Percentiles rank a stretch among this genome's conserved stretches.
These are phyloP conservation scores for Drosophila murphyi DNA, from an alignment of 1,140 invertebrate genomes.

Conservation along the genomic window DNA sequence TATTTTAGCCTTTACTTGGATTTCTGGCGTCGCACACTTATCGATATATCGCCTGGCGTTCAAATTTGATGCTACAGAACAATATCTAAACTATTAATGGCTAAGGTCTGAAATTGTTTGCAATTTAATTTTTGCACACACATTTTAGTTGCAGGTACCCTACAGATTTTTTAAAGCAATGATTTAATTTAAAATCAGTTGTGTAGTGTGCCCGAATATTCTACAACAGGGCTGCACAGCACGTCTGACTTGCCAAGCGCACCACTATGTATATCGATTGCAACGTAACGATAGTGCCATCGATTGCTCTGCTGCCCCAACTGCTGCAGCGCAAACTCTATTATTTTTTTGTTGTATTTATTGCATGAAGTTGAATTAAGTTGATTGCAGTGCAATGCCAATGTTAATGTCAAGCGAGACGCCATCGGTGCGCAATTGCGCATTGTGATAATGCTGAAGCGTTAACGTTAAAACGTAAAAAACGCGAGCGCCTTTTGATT, in stretches of 20 bases:
- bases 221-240: constrained; percentile 7
- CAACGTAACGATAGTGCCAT: constrained; percentile 35
- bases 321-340: constrained; percentile 44
- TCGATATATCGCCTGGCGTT: not conserved
- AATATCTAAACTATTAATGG: no score
- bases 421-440: constrained; percentile 32
- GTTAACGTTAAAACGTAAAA: constrained; percentile 47
- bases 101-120: no score
- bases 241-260: not conserved
- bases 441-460: constrained; percentile 51
- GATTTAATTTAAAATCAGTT: not conserved
- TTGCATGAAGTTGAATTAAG: constrained; percentile 60
- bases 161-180: not conserved
- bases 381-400: constrained; percentile 57
- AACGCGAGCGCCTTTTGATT: constrained; percentile 34
- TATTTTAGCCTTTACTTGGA: not conserved
- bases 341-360: constrained; percentile 59
- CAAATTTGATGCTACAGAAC: no score
- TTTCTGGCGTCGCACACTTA: not conserved
- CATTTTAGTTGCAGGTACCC: no score
- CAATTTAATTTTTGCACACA: no score
- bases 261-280: constrained; percentile 14
- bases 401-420: constrained; percentile 43
- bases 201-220: not conserved
- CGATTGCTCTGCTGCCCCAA: constrained; percentile 32